These are phyloP conservation scores for Cheumatopsyche charites DNA, from an alignment of 1,140 invertebrate genomes.

Conservation along the genomic window DNA sequence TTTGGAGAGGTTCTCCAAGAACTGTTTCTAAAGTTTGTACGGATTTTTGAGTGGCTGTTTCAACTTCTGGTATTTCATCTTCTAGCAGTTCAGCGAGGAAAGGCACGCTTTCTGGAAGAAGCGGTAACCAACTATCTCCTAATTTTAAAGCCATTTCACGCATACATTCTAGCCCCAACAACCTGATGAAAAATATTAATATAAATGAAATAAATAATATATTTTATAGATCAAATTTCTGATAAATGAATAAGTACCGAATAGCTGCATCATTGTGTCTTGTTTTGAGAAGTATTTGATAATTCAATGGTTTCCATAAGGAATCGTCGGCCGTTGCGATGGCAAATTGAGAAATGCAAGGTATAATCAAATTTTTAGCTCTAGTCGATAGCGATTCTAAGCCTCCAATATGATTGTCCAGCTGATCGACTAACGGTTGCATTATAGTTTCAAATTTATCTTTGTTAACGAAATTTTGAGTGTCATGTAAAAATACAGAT, in stretches of 20 bases:
- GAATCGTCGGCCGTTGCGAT: constrained; percentile 83
- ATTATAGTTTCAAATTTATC: constrained; percentile 83
- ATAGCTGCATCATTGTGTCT: constrained; percentile 72
- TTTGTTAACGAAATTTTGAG: constrained; percentile 80
- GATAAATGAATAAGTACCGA: constrained; percentile 50
- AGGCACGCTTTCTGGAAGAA: constrained; percentile 82
- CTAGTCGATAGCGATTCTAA: constrained; percentile 66
- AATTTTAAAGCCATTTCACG: constrained; percentile 76
- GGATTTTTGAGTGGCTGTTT: constrained; percentile 73
- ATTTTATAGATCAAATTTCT: neutral
- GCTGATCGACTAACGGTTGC: constrained; percentile 86
- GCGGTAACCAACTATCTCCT: constrained; percentile 79
- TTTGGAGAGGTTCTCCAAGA: constrained; percentile 82
- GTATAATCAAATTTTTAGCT: constrained; percentile 69
- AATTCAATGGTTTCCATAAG: constrained; percentile 87
- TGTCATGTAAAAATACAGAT: constrained; percentile 82
- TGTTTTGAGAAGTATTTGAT: constrained; percentile 88
- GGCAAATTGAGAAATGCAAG: constrained; percentile 81
- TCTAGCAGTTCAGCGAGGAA: constrained; percentile 84
- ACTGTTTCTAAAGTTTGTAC: constrained; percentile 80
- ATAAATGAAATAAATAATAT: constrained; percentile 29
- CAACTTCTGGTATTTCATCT: constrained; percentile 81
- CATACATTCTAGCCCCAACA: constrained; percentile 67
- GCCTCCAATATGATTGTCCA: constrained; percentile 80
- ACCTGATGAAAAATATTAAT: constrained; percentile 50